Evolutionary conservation across 2,888 invertebrate species (phyloP).

Genomic region (Achlya flavicornis): DNA sequence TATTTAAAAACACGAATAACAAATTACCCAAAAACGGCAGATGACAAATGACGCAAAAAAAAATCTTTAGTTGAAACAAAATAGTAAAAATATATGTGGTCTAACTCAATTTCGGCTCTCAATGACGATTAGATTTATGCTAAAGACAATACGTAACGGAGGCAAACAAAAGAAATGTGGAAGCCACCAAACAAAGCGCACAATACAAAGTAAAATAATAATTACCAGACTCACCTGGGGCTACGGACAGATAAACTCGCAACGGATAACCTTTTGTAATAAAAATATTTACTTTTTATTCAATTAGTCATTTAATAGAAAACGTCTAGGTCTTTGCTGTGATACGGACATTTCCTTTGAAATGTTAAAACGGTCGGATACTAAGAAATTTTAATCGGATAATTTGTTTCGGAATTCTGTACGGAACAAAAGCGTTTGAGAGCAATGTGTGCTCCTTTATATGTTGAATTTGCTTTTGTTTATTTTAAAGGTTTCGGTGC

Average conservation of each 20-base stretch:
- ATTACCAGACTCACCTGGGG: conserved; percentile 64
- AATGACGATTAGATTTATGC: conserved; percentile 63
- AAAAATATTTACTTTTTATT: conserved; percentile 64
- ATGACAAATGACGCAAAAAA: not conserved
- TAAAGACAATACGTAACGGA: conserved; percentile 61
- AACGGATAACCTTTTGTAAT: conserved; percentile 55
- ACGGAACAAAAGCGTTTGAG: conserved; percentile 12
- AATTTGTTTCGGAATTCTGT: conserved; percentile 12
- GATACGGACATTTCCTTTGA: conserved; percentile 62
- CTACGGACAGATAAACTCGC: conserved; percentile 52
- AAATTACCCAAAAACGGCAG: not conserved
- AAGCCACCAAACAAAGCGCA: conserved; percentile 52
- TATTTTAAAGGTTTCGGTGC: no score
- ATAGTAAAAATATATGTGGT: conserved; percentile 13
- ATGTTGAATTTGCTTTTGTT: no score
- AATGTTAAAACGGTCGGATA: conserved; percentile 42
- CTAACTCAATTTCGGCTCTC: conserved; percentile 21
- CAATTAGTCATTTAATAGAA: conserved; percentile 65
- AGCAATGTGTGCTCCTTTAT: not conserved
- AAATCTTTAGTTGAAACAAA: not conserved
- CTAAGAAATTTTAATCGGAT: conserved; percentile 13
- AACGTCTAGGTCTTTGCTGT: conserved; percentile 47
- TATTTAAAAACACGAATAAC: not conserved
- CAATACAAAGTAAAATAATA: conserved; percentile 74
- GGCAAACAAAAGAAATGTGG: conserved; percentile 63